A percentile compares a stretch with the other conserved stretches of the same genome.
Evolutionary conservation across 1,140 invertebrate genomes (phyloP).

Genomic region (Drosophila pseudoananassae): DNA sequence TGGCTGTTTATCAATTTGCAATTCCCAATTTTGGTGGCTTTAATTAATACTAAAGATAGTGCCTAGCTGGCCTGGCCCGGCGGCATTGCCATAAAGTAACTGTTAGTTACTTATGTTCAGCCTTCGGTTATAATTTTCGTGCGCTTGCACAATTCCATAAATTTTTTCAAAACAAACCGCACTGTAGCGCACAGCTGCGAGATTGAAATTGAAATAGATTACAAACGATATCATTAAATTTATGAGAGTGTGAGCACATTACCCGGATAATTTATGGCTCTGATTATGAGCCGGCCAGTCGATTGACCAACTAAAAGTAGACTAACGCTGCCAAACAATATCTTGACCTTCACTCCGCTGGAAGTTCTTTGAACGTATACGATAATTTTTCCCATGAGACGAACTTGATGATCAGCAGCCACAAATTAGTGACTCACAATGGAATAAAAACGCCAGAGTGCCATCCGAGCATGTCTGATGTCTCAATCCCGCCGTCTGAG

Average conservation of each 20-base stretch:
- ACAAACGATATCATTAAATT: conserved; percentile 68
- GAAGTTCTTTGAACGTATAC: conserved; percentile 43
- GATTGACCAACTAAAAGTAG: conserved; percentile 23
- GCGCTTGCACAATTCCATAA: conserved; percentile 68
- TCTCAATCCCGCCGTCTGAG: conserved; percentile 23
- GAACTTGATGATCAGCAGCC: conserved; percentile 16
- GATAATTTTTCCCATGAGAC: conserved; percentile 31
- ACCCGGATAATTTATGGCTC: conserved; percentile 59
- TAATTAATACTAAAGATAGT: conserved; percentile 80
- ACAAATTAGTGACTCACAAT: conserved; percentile 37
- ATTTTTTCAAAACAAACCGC: conserved; percentile 53
- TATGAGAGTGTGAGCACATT: conserved; percentile 48
- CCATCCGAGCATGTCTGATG: conserved; percentile 37
- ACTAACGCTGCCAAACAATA: conserved; percentile 8
- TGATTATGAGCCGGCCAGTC: conserved; percentile 30
- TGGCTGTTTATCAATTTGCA: conserved; percentile 73
- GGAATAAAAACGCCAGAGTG: conserved; percentile 3
- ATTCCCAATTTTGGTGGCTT: conserved; percentile 73
- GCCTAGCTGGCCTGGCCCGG: conserved; percentile 7
- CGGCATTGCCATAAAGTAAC: conserved; percentile 16
- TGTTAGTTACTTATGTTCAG: conserved; percentile 58
- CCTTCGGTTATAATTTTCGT: conserved; percentile 65
- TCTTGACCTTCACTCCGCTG: conserved; percentile 39
- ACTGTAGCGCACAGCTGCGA: conserved; percentile 11
- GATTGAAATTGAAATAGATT: conserved; percentile 70